Percentiles rank a stretch among this genome's conserved stretches.
Conservation (phyloP, 1,140 invertebrate genomes). For the Camponotus floridanus region DNA sequence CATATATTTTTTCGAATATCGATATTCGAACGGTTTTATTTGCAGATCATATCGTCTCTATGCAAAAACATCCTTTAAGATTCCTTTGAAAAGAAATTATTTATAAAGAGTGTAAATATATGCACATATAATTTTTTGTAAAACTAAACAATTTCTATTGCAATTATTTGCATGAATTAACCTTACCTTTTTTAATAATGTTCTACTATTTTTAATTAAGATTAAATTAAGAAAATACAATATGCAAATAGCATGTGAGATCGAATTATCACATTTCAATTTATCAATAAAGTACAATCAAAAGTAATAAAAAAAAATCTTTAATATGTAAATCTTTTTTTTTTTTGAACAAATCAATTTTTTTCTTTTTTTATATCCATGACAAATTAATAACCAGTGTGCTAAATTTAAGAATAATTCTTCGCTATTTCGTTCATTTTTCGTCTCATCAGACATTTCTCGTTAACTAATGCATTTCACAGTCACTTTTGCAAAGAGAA, state of each 20-base stretch:
- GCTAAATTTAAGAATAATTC: conserved; percentile 65
- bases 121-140: background rate
- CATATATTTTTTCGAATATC: conserved; percentile 18
- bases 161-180: conserved; percentile 14
- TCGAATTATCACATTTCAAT: too few relatives aligned
- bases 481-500: conserved; percentile 11
- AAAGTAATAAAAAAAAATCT: background rate
- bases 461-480: conserved; percentile 53
- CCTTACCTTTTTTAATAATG: background rate
- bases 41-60: background rate
- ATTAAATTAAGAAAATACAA: too few relatives aligned
- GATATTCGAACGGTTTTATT: background rate
- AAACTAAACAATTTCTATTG: background rate
- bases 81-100: background rate
- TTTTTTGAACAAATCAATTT: too few relatives aligned
- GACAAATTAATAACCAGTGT: conserved; percentile 28
- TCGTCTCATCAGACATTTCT: conserved; percentile 8
- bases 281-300: too few relatives aligned
- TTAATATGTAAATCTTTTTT: background rate
- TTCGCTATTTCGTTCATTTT: conserved; percentile 15
- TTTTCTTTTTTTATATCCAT: background rate
- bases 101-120: background rate
- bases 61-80: background rate
- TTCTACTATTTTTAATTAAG: background rate
- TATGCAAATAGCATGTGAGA: too few relatives aligned